phyloP scores from a whole-genome alignment of 2,888 invertebrate genomes.

The Plemyria rubiginata region DNA sequence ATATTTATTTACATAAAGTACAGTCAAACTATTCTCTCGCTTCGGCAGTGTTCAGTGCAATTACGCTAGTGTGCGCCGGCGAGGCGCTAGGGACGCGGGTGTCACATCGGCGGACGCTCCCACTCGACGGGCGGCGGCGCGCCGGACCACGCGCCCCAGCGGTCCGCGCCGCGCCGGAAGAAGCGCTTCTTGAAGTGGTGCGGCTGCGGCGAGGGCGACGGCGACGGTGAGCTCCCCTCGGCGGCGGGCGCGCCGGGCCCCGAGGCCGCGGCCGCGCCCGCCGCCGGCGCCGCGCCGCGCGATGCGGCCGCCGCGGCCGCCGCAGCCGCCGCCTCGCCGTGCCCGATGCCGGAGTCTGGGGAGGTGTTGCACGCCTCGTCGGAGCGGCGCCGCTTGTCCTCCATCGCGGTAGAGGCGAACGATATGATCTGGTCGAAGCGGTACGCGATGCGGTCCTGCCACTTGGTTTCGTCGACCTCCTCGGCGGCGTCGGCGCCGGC shows the following conservation, averaged over 20 bases:
- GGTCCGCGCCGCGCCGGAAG: constrained; percentile 87
- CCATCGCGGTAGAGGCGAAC: constrained; percentile 96
- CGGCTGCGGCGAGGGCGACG: constrained; percentile 66
- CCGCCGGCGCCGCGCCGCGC: constrained; percentile 63
- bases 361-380: constrained; percentile 94
- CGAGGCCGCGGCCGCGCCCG: constrained; percentile 56
- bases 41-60: constrained; percentile 39
- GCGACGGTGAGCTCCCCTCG: constrained; percentile 67
- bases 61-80: constrained; percentile 49
- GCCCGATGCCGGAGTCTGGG: constrained; percentile 92
- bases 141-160: constrained; percentile 85
- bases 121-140: constrained; percentile 78
- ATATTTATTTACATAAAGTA: constrained; percentile 50
- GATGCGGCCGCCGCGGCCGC: constrained; percentile 56
- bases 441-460: constrained; percentile 96
- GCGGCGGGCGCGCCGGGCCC: constrained; percentile 53
- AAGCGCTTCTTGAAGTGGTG: constrained; percentile 93
- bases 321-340: constrained; percentile 83
- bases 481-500: constrained; percentile 86
- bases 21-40: constrained; percentile 28
- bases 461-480: constrained; percentile 92
- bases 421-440: constrained; percentile 97
- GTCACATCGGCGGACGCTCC: constrained; percentile 82
- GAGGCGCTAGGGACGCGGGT: constrained; percentile 57
- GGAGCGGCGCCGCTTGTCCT: constrained; percentile 92